Evolutionary conservation across 2,113 vertebrate species (phyloP).

Genomic region (Rhegmatorhina hoffmannsi): DNA sequence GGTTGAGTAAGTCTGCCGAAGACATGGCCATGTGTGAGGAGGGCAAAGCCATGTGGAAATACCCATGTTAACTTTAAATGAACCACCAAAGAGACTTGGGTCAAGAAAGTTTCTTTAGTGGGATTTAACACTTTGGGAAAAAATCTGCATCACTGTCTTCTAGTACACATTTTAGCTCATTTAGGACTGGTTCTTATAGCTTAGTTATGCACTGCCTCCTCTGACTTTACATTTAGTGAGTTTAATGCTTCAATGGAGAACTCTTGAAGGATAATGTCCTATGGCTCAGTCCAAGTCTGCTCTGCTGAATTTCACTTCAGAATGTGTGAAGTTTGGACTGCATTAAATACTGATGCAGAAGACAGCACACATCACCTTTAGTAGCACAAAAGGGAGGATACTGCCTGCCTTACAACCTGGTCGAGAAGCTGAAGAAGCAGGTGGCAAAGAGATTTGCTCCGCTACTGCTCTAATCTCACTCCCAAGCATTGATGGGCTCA

Average conservation of each 20-base stretch:
- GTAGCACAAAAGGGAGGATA: background rate
- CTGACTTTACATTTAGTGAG: background rate
- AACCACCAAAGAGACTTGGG: background rate
- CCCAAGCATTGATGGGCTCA: background rate
- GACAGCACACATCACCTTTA: slow-evolving; percentile 6
- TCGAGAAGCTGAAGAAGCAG: slow-evolving; percentile 23
- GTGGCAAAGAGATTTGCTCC: slow-evolving; percentile 11
- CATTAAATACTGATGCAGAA: background rate
- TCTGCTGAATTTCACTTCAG: background rate
- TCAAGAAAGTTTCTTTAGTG: background rate
- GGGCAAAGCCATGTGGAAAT: background rate
- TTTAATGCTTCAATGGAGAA: background rate
- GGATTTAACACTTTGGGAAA: background rate
- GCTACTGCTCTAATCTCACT: background rate
- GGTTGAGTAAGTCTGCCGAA: background rate
- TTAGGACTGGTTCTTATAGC: background rate
- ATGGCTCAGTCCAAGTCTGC: background rate
- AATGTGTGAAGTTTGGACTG: background rate
- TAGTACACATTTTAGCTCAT: background rate
- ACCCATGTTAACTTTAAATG: background rate
- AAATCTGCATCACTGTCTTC: background rate
- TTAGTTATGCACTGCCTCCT: background rate
- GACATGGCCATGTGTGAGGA: fast-evolving
- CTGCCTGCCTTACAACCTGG: background rate
- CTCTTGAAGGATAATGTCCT: background rate